Evolutionary conservation across 2,113 vertebrate genomes (phyloP).

Genomic region (Macquaria australasica): DNA sequence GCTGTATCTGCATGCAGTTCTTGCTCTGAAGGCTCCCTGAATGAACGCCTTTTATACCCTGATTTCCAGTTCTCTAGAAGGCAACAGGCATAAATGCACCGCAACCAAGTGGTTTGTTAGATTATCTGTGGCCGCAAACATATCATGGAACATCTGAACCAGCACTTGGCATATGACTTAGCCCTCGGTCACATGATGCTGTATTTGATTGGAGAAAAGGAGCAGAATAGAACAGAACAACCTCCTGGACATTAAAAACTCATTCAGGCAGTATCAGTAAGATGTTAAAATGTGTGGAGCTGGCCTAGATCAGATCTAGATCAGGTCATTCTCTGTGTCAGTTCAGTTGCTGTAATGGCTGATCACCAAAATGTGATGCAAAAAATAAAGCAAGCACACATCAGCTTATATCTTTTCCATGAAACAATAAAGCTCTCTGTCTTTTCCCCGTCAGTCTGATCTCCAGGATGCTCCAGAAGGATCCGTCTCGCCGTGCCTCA

Average conservation of each 20-base stretch:
- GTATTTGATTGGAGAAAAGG: conserved; percentile 4
- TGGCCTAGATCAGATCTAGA: conserved; percentile 2
- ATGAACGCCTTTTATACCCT: conserved; percentile 12
- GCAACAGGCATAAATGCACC: conserved; percentile 4
- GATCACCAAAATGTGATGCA: not conserved
- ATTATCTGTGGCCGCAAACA: conserved; percentile 29
- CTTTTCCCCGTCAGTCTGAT: conserved; percentile 83
- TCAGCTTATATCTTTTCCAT: not conserved
- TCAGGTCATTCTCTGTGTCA: not conserved
- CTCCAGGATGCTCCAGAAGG: conserved; percentile 90
- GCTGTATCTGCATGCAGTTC: not conserved
- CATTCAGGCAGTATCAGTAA: not conserved
- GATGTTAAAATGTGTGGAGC: not conserved
- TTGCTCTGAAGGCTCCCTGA: not conserved
- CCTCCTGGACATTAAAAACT: conserved; percentile 40
- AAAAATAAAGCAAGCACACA: not conserved
- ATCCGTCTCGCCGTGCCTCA: conserved; percentile 85
- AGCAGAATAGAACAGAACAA: conserved; percentile 40
- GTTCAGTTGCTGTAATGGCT: not conserved
- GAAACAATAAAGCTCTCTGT: conserved; percentile 10
- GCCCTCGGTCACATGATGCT: conserved; percentile 57
- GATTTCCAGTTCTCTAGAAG: not conserved
- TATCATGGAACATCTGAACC: conserved; percentile 35
- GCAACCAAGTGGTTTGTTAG: not conserved
- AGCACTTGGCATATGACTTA: conserved; percentile 44